phyloP scores from a whole-genome alignment of 2,113 vertebrate species.

The Psilopsiagon aurifrons region DNA sequence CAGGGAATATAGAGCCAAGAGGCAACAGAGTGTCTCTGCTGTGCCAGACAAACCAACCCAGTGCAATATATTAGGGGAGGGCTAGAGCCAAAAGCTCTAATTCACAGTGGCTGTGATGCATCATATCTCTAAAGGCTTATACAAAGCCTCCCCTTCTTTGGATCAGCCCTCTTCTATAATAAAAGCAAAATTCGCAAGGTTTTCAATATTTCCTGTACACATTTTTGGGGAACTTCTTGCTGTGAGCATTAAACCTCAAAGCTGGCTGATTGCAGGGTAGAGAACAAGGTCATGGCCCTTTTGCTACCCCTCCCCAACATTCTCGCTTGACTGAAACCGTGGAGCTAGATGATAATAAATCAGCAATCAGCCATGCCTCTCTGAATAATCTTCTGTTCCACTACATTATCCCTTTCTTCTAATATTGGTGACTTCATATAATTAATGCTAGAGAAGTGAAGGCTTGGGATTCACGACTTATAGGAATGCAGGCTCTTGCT shows the following conservation, averaged over 20 bases:
- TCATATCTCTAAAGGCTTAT: background rate
- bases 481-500: background rate
- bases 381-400: slow-evolving; percentile 23
- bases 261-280: background rate
- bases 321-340: background rate
- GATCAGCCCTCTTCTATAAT: background rate
- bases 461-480: slow-evolving; percentile 31
- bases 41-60: slow-evolving; percentile 7
- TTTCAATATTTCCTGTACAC: background rate
- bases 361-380: background rate
- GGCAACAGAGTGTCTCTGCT: background rate
- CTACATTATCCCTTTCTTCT: slow-evolving; percentile 21
- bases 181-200: background rate
- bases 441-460: slow-evolving; percentile 39
- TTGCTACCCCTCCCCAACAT: background rate
- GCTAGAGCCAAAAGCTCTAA: slow-evolving; percentile 7
- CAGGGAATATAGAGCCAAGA: slow-evolving; percentile 23
- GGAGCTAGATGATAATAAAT: slow-evolving; percentile 1
- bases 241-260: background rate
- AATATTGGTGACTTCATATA: slow-evolving; percentile 17
- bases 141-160: background rate
- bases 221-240: background rate
- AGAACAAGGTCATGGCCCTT: background rate
- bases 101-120: background rate
- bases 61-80: background rate